Base-by-base conservation (phyloP, 64 coral and sea anemone species). In the Trachythela sp. region DNA sequence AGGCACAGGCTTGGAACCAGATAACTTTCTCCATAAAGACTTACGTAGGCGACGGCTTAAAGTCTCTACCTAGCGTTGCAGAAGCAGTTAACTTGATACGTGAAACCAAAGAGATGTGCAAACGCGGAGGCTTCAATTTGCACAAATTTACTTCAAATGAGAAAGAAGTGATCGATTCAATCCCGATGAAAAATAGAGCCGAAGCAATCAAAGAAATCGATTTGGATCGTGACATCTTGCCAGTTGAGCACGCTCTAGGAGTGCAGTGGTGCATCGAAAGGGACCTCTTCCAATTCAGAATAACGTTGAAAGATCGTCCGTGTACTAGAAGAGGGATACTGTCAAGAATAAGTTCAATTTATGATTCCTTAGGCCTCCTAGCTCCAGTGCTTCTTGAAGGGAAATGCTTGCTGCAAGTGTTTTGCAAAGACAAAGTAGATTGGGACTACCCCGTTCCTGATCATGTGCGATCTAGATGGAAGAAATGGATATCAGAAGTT, bases 221-320 rank as follows among this genome's bases (percentile, higher is more conserved):
- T 36, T 36, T 80, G 75, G 13, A 30, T 37, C 34, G 35, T 29
- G 75, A 80, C 38, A 0, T 80, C 75, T 29, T 80, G 13, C 75
- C 75, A 17, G 31, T 80, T 39, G 75, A 36, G 34, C 26, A 29
- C 20, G 75, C 31, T 35, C 75, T 80, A 8, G 75, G 75, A 15
- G 38, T 80, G 15, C 20, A 80, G 20, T 80, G 75, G 75, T 80
- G 75, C 20, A 80, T 80, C 34, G 75, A 80, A 37, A 80, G 34
- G 13, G 75, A 80, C 33, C 10, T 29, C 11, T 37, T 80, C 34
- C 26, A 39, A 80, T 80, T 80, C 34, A 20, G 75, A 34, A 80
- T 80, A 80, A 80, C 75, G 34, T 37, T 80, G 33, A 80, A 80
- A 18, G 75, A 64, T 64, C 20, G 42, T 45, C 42, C 42, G 42